Base-by-base conservation (phyloP, 2,797 vertebrate species). In the Dipus sagitta region DNA sequence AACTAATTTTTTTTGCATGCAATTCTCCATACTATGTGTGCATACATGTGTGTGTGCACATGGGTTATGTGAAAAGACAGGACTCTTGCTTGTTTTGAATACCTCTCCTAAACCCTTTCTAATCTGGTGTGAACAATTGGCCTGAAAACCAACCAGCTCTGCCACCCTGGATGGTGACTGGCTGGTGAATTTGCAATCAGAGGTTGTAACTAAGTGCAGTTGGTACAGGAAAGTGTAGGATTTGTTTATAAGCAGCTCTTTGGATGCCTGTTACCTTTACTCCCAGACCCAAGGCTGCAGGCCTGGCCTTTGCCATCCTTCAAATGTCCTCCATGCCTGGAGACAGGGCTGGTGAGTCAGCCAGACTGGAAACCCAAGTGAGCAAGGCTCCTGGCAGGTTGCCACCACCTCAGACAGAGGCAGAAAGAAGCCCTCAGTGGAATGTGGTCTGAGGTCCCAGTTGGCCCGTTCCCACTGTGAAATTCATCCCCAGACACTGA, bases 401-500 rank as follows among this genome's bases (percentile, higher is more conserved):
- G 95, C 96, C 97, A 96, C 70, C n/a, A 6, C 26, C 90, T 86
- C 82, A 95, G 95, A 90, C 80, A n/a, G 84, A 85, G 93, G 95
- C 91, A 92, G 93, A 95, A 95, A 92, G 93, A 95, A 95, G 95
- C 88, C 94, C 89, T 20, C 84, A 71, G 91, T 96, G 96, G 96
- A 97, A 96, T 91, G 96, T 21, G 94, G 96, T 91, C 93, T 2
- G 23, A 84, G 86, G 96, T 86, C 90, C 86, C 23, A 4, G 68
- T 76, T 91, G 67, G 78, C 94, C 94, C 91, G 70, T 93, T 94
- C 94, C 93, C 93, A 77, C 97, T 97, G 96, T 97, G 96, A 97
- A 97, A 97, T 97, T 91, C 90, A 97, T 93, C 97, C 95, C 96
- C 96, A 97, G 97, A 97, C 95, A 81, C 79, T 34, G 95, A 96